Evolutionary conservation across 2,113 vertebrate species (phyloP).

Genomic region (Mixornis gularis): DNA sequence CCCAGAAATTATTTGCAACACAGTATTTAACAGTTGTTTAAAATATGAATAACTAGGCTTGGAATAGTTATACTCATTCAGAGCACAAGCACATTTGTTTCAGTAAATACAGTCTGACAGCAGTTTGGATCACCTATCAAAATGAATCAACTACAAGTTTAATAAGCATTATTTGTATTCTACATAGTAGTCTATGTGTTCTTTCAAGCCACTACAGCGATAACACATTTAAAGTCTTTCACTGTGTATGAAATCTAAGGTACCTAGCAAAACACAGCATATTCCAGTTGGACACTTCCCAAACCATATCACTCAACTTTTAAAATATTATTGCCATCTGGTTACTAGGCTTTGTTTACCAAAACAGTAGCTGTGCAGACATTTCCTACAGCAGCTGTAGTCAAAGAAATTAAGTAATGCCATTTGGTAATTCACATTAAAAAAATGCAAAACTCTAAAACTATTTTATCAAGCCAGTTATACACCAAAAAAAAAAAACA

Average conservation of each 20-base stretch:
- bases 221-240: conserved; percentile 55
- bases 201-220: conserved; percentile 29
- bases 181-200: conserved; percentile 40
- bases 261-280: conserved; percentile 58
- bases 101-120: conserved; percentile 58
- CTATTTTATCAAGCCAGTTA: not conserved
- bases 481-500: not conserved
- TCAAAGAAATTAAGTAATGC: not conserved
- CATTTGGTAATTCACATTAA: conserved; percentile 31
- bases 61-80: conserved; percentile 38
- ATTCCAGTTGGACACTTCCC: conserved; percentile 55
- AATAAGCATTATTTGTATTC: conserved; percentile 67
- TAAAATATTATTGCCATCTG: conserved; percentile 68
- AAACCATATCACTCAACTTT: conserved; percentile 35
- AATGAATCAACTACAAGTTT: conserved; percentile 57
- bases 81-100: conserved; percentile 49
- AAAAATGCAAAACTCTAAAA: not conserved
- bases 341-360: conserved; percentile 64
- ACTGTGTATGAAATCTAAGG: conserved; percentile 36
- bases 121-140: conserved; percentile 58
- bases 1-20: conserved; percentile 23
- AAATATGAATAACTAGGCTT: conserved; percentile 51
- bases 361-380: conserved; percentile 67
- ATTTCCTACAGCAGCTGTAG: conserved; percentile 60
- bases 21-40: conserved; percentile 45